phyloP scores from a whole-genome alignment of 2,888 invertebrate genomes.

The Chaetogeoica ovagalla region DNA sequence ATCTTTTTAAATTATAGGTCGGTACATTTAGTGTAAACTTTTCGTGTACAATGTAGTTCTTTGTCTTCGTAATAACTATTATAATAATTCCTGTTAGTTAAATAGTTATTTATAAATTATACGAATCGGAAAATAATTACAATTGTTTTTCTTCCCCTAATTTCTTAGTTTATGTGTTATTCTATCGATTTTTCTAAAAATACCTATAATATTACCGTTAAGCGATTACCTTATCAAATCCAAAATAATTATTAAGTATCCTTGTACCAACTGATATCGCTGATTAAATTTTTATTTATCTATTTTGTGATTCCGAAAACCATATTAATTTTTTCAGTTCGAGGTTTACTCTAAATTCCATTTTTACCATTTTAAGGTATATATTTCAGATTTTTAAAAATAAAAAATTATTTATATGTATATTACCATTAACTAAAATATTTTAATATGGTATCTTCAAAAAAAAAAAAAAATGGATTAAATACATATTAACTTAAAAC shows the following conservation, averaged over 20 bases:
- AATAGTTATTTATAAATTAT: not conserved
- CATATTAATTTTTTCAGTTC: constrained; percentile 34
- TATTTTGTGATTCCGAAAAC: not conserved
- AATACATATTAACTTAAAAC: not conserved
- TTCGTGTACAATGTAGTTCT: not conserved
- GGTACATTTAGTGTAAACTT: not conserved
- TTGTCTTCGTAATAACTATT: not conserved
- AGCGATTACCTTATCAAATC: not conserved
- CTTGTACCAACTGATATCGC: not conserved
- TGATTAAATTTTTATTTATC: constrained; percentile 1
- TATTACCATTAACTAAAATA: not conserved
- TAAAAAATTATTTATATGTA: not conserved
- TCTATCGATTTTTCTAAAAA: not conserved
- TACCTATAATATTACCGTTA: not conserved
- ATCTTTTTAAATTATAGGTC: not conserved
- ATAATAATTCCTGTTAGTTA: not conserved
- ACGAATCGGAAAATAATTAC: too few relatives aligned
- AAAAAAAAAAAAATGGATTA: not conserved
- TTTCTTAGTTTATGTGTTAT: not conserved
- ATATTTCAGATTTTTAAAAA: constrained; percentile 16
- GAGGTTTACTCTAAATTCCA: constrained; percentile 39
- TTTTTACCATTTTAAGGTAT: constrained; percentile 41
- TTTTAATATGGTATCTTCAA: too few relatives aligned
- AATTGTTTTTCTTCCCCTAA: too few relatives aligned
- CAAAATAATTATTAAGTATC: not conserved